Base-by-base conservation (phyloP, 2,888 invertebrate species). In the Anthrax anthrax region DNA sequence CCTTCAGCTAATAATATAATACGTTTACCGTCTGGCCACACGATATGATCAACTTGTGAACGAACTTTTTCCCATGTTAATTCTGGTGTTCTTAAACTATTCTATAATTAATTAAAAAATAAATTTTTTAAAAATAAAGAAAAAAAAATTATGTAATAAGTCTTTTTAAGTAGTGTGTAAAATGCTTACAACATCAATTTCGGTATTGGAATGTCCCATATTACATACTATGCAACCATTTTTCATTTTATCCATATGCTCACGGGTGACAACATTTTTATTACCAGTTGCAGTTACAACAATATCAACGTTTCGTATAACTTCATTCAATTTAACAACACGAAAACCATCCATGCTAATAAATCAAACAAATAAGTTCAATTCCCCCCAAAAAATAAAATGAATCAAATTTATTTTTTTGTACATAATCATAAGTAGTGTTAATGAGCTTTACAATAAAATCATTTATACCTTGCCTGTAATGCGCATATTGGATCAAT, bases 211-310 rank as follows among this genome's bases (percentile, higher is more conserved):
- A 70, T 95, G 94, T 0, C 94, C 94, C 92, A 95, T 95, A 71
- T 95, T 95, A 69, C 94, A 94, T 2, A 95, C 81, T 47, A 94
- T 86, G 64, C 91, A 91, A 32, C 92, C 94, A 63, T 86, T 91
- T 70, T 91, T 92, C 88, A 94, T 89, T 57, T 90, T 83, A 66
- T 95, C 94, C 90, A 94, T 90, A 62, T 92, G 91, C 56, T 92
- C 91, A 5, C 92, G 76, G 0, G 87, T 88, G 18, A 96, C 92
- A 8, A 96, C 95, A 61, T 94, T 92, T 69, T 95, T 95, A 67
- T 95, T 96, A 32, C 95, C 95, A 0, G 96, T 95, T 42, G 95
- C 95, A n/a, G 96, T 95, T 56, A 96, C 87, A 39, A 96, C 84
- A 60, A 96, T 90, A 68, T 96, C 96, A 48, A 94, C 89, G 66